Evolutionary conservation across 2,797 vertebrate genomes (phyloP).

Genomic region (Sphenopsis melanotis): DNA sequence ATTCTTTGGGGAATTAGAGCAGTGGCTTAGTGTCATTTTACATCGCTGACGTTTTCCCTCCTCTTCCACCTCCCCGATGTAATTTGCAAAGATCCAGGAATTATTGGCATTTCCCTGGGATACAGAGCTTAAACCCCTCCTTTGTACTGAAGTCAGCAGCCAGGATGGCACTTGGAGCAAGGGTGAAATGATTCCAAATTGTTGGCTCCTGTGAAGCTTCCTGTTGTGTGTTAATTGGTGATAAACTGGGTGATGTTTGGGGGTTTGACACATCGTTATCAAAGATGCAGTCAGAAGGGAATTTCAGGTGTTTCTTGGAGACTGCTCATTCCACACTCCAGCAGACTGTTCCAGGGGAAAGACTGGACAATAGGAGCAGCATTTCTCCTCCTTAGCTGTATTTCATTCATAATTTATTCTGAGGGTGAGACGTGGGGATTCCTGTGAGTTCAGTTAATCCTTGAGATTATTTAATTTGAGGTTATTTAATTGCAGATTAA

Average conservation of each 20-base stretch:
- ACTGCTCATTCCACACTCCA: neutral
- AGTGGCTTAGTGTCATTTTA: constrained; percentile 40
- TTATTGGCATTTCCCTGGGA: neutral
- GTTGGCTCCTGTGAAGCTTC: neutral
- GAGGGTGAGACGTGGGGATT: neutral
- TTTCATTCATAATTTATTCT: neutral
- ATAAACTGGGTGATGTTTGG: neutral
- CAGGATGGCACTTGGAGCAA: neutral
- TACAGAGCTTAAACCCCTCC: neutral
- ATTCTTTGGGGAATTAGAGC: constrained; percentile 40
- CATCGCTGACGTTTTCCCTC: neutral
- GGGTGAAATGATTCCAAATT: neutral
- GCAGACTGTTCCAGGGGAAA: neutral
- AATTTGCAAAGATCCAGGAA: neutral
- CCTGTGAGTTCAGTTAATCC: neutral
- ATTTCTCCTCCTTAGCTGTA: neutral
- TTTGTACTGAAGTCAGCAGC: neutral
- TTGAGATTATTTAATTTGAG: constrained; percentile 2
- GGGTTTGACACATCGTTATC: neutral
- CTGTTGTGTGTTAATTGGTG: neutral
- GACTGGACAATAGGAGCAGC: neutral
- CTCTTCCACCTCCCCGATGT: neutral
- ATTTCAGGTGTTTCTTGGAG: neutral
- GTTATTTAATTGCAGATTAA: neutral
- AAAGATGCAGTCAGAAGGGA: neutral